Conservation (phyloP, 2,797 vertebrate genomes). For the Neosilurus hyrtlii region DNA sequence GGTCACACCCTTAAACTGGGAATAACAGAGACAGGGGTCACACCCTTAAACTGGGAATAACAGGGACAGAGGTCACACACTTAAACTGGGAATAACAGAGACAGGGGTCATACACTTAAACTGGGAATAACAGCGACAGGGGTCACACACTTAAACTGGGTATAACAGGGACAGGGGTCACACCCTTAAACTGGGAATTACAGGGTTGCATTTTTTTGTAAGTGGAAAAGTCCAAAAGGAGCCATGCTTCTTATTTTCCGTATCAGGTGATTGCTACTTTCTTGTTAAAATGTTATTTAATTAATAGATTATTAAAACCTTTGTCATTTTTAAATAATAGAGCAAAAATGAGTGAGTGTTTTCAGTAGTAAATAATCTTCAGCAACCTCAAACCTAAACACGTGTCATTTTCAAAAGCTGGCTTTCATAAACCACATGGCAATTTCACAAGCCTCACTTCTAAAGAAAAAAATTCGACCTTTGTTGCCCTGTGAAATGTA, state of each 20-base stretch:
- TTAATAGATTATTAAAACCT: too few relatives aligned
- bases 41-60: too few relatives aligned
- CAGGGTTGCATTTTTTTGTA: not conserved
- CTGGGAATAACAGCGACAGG: too few relatives aligned
- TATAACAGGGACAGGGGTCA: not conserved
- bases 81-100: too few relatives aligned
- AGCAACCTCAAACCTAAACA: not conserved
- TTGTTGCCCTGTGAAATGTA: conserved; percentile 5
- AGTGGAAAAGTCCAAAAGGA: not conserved
- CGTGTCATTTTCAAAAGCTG: not conserved
- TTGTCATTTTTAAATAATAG: too few relatives aligned
- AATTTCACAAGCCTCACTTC: not conserved
- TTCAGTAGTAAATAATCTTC: not conserved
- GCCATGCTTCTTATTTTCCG: not conserved
- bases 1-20: too few relatives aligned
- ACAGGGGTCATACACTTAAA: too few relatives aligned
- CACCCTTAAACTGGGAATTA: not conserved
- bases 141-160: too few relatives aligned
- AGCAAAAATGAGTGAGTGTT: too few relatives aligned
- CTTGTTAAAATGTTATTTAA: not conserved
- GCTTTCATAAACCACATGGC: not conserved
- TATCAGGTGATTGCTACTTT: not conserved
- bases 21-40: too few relatives aligned
- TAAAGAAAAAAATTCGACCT: not conserved
- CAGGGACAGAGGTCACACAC: too few relatives aligned